Conservation (phyloP, 2,797 vertebrate species). For the Sebastes minor region DNA sequence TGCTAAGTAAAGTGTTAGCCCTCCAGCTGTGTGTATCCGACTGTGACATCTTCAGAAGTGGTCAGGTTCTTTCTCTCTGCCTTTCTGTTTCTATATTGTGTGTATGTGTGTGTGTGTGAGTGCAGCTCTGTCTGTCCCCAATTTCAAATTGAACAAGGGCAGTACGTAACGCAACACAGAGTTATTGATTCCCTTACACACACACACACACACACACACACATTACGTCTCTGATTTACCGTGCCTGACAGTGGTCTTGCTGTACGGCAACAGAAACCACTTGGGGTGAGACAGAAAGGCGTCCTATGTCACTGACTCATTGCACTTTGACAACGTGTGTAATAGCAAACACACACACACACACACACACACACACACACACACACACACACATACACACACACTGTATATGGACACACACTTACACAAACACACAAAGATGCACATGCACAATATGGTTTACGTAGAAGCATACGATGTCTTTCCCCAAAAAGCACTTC, state of each 20-base stretch:
- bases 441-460: neutral
- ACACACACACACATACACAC: neutral
- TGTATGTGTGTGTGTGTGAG: neutral
- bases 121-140: neutral
- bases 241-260: constrained; percentile 27
- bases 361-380: neutral
- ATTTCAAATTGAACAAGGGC: constrained; percentile 45
- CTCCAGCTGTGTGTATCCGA: neutral
- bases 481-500: neutral
- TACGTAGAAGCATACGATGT: neutral
- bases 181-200: constrained; percentile 42
- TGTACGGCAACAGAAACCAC: constrained; percentile 32
- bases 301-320: constrained; percentile 12
- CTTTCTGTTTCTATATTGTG: neutral
- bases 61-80: neutral
- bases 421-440: neutral
- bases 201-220: constrained; percentile 1
- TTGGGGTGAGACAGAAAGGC: constrained; percentile 4
- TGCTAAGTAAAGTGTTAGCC: neutral
- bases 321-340: constrained; percentile 1
- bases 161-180: constrained; percentile 29
- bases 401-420: neutral
- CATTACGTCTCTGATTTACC: constrained; percentile 24
- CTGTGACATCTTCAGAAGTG: neutral
- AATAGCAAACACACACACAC: neutral